phyloP scores from a whole-genome alignment of 2,113 vertebrate genomes.

The Tinamus guttatus region DNA sequence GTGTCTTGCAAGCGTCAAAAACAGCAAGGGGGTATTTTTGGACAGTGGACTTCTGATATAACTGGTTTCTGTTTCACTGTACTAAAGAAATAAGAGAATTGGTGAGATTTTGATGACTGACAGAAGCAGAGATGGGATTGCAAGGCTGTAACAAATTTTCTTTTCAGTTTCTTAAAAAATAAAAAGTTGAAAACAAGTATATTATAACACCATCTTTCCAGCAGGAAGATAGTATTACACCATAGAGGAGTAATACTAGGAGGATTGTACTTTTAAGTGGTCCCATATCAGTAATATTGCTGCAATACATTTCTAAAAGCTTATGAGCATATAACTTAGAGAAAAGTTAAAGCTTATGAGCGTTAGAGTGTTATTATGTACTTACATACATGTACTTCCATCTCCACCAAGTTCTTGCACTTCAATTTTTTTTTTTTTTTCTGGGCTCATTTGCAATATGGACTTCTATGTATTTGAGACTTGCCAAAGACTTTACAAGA shows the following conservation, averaged over 20 bases:
- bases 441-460: neutral
- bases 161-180: slow-evolving; percentile 11
- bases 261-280: neutral
- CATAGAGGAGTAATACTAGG: neutral
- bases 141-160: slow-evolving; percentile 22
- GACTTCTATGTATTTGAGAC: neutral
- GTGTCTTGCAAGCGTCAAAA: neutral
- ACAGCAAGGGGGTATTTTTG: neutral
- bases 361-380: neutral
- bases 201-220: neutral
- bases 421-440: neutral
- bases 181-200: neutral
- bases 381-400: neutral
- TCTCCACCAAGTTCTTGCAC: neutral
- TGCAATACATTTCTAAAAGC: neutral
- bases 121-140: slow-evolving; percentile 1
- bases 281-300: neutral
- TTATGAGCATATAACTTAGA: neutral
- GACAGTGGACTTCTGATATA: neutral
- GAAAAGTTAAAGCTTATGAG: too few species aligned
- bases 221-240: neutral
- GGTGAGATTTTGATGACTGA: slow-evolving; percentile 32
- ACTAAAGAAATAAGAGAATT: neutral
- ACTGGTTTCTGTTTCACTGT: neutral
- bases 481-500: neutral